These are phyloP conservation scores for Branchellion lobata DNA, from an alignment of 2,888 invertebrate species.

Conservation along the genomic window DNA sequence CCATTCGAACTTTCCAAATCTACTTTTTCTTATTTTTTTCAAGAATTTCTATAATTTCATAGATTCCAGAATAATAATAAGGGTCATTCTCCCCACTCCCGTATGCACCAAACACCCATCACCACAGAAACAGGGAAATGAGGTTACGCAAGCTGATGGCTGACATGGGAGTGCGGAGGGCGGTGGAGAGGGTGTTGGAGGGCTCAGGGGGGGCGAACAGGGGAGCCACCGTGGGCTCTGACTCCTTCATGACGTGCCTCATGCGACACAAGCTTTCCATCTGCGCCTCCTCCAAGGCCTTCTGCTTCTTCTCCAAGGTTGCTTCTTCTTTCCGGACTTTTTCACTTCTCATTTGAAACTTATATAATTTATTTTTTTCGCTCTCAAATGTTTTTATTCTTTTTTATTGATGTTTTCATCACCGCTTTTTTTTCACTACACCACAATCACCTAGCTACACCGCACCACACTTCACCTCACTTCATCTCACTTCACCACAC, in stretches of 20 bases:
- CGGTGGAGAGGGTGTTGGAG: constrained; percentile 61
- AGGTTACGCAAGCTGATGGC: constrained; percentile 15
- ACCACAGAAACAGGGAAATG: not conserved
- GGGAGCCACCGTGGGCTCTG: constrained; percentile 69
- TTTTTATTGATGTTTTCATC: not conserved
- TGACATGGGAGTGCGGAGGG: constrained; percentile 18
- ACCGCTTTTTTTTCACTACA: not conserved
- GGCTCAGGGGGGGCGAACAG: constrained; percentile 70
- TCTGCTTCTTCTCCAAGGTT: constrained; percentile 81
- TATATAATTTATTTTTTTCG: constrained; percentile 5
- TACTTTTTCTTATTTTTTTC: too few species aligned
- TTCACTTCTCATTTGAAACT: not conserved
- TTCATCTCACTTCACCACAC: not conserved
- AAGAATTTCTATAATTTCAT: too few species aligned
- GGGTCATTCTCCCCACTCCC: too few species aligned
- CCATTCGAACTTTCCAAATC: too few species aligned
- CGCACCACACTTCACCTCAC: not conserved
- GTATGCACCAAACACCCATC: too few species aligned
- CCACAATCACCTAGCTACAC: not conserved
- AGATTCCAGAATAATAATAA: too few species aligned
- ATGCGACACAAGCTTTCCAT: constrained; percentile 73
- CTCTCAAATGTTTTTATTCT: not conserved
- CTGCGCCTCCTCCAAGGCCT: constrained; percentile 80
- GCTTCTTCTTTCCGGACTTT: too few species aligned
- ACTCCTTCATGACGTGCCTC: constrained; percentile 64